Base-by-base conservation (phyloP, 2,113 vertebrate species). In the Lophotis ruficrista region DNA sequence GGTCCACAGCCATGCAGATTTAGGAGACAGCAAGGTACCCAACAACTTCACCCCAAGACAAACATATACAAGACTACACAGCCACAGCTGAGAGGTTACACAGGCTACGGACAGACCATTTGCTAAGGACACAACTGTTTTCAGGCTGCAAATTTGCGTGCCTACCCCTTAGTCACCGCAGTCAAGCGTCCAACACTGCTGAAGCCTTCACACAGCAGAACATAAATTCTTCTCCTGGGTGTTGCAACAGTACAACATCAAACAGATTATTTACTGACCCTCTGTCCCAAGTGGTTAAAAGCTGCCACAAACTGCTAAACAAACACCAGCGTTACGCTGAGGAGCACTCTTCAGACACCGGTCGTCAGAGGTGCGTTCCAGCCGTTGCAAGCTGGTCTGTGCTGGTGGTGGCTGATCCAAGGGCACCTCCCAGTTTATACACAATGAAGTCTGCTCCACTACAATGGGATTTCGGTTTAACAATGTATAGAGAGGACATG, bases 341-440 rank as follows among this genome's bases (percentile, higher is more conserved):
- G 89, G 37, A 91, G 65, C 24, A 9, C 78, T 57, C 43, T 31
- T 30, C 65, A 81, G 79, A 61, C 14, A 16, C 54, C 1, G 54
- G 27, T 48, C 10, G 37, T 24, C 20, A 20, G 75, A 82, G 75
- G 81, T 48, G 53, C 0, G 0, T 37, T 60, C 65, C 89, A 76
- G 87, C 65, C 5, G 0, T 14, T 27, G 25, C 10, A 10, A 69
- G 77, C 91, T 58, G 61, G 38, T 64, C 84, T 57, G 41, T 43
- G 84, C 87, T 15, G 48, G 69, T 43, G 25, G 2, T 27, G 84
- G 56, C 89, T 43, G 64, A 84, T 89, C 73, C 81, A 31, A 54
- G 78, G 87, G 89, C 85, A 93, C 93, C 96, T 95, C 92, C 93
- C 93, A 73, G 58, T 80, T 92, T 41, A 69, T 6, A 94, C 93